Conservation (phyloP, 2,113 vertebrate genomes). For the Vombatus ursinus region DNA sequence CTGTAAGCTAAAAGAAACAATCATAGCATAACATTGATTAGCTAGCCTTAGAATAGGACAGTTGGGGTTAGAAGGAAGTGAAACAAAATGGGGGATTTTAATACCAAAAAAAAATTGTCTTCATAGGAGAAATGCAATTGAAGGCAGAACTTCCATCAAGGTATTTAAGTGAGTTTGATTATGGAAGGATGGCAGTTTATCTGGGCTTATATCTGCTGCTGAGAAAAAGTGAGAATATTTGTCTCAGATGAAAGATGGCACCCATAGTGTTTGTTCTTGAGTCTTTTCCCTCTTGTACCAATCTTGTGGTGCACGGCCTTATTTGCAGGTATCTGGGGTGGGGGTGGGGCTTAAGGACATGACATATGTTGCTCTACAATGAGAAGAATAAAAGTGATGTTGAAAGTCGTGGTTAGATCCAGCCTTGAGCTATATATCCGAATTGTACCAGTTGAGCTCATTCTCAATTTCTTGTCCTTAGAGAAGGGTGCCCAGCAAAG, state of each 20-base stretch:
- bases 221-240: background rate
- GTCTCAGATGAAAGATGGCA: background rate
- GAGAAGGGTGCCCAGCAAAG: background rate
- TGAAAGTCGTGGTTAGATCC: background rate
- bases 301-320: background rate
- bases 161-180: background rate
- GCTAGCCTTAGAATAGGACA: background rate
- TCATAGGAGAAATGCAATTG: background rate
- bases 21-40: slow-evolving; percentile 21
- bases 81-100: background rate
- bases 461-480: background rate
- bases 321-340: background rate
- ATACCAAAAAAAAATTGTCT: background rate
- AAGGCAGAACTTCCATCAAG: background rate
- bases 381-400: background rate
- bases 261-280: background rate
- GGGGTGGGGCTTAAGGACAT: background rate
- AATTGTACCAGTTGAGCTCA: no score
- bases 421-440: no score
- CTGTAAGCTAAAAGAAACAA: slow-evolving; percentile 88
- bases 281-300: background rate
- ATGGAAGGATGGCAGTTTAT: background rate
- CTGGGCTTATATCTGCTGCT: background rate
- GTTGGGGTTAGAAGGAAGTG: background rate
- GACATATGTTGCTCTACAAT: background rate